These are phyloP conservation scores for Saturnia japonica DNA, from an alignment of 2,888 invertebrate genomes.

Conservation along the genomic window DNA sequence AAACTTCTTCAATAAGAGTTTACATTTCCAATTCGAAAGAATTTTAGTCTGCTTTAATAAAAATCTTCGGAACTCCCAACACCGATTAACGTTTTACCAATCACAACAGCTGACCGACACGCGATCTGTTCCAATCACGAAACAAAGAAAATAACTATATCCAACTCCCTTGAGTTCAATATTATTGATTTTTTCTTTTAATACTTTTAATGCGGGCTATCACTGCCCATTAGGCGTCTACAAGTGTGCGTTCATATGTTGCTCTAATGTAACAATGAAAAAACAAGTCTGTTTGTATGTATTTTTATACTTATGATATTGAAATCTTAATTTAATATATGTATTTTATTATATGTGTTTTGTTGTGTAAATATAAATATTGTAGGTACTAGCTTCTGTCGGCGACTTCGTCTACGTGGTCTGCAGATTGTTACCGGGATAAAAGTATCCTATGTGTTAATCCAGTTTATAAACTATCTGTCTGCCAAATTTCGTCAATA, in stretches of 20 bases:
- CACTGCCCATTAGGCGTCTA: slow-evolving; percentile 54
- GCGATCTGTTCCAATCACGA: slow-evolving; percentile 60
- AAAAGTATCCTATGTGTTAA: too few species aligned
- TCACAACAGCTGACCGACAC: slow-evolving; percentile 64
- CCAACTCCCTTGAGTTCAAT: slow-evolving; percentile 54
- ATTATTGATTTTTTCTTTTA: slow-evolving; percentile 65
- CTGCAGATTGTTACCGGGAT: too few species aligned
- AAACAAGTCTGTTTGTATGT: slow-evolving; percentile 15
- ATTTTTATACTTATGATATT: neutral
- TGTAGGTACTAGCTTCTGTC: too few species aligned
- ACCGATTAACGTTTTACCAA: slow-evolving; percentile 75
- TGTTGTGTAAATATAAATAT: too few species aligned
- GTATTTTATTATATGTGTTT: too few species aligned
- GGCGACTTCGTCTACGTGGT: too few species aligned
- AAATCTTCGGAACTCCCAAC: slow-evolving; percentile 61
- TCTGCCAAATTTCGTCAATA: too few species aligned
- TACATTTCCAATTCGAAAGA: slow-evolving; percentile 45
- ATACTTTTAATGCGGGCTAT: slow-evolving; percentile 70
- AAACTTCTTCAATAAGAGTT: slow-evolving; percentile 19
- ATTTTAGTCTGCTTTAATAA: slow-evolving; percentile 59
- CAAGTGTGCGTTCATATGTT: slow-evolving; percentile 36
- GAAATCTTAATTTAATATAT: too few species aligned
- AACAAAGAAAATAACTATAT: slow-evolving; percentile 69
- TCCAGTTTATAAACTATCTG: too few species aligned
- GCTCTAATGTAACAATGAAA: slow-evolving; percentile 19